Conservation (phyloP, 2,113 vertebrate species). For the Vulpes ferrilata region DNA sequence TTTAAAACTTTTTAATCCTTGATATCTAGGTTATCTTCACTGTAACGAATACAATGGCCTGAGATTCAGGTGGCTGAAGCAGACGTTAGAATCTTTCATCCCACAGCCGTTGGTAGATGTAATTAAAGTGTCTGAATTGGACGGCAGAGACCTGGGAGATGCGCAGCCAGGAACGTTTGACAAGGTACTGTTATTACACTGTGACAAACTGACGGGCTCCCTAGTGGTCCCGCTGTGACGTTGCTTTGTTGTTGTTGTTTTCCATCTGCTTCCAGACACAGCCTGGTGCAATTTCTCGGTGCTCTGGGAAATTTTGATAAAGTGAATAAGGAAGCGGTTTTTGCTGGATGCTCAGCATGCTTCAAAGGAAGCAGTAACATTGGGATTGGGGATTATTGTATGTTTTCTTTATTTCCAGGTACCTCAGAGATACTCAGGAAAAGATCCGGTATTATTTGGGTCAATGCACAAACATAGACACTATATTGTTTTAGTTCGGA, state of each 20-base stretch:
- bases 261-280: slow-evolving; percentile 25
- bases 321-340: slow-evolving; percentile 33
- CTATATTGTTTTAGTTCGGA: slow-evolving; percentile 38
- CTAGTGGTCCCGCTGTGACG: background rate
- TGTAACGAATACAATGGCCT: slow-evolving; percentile 94
- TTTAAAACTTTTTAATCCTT: slow-evolving; percentile 30
- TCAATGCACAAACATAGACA: background rate
- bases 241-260: slow-evolving; percentile 42
- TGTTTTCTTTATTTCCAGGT: slow-evolving; percentile 50
- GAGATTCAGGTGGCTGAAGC: slow-evolving; percentile 88
- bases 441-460: slow-evolving; percentile 21
- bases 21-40: slow-evolving; percentile 90
- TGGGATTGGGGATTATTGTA: slow-evolving; percentile 42
- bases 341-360: slow-evolving; percentile 44
- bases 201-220: slow-evolving; percentile 30
- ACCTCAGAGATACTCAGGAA: slow-evolving; percentile 38
- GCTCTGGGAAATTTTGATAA: slow-evolving; percentile 22
- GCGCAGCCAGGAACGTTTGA: slow-evolving; percentile 89
- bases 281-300: background rate
- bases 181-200: slow-evolving; percentile 86
- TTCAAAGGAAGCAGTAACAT: slow-evolving; percentile 47
- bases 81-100: slow-evolving; percentile 96
- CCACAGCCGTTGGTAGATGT: slow-evolving; percentile 86
- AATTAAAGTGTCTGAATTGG: slow-evolving; percentile 89
- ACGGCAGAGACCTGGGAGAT: slow-evolving; percentile 92